Conservation (phyloP, 2,797 vertebrate genomes). For the Spea hammondii region DNA sequence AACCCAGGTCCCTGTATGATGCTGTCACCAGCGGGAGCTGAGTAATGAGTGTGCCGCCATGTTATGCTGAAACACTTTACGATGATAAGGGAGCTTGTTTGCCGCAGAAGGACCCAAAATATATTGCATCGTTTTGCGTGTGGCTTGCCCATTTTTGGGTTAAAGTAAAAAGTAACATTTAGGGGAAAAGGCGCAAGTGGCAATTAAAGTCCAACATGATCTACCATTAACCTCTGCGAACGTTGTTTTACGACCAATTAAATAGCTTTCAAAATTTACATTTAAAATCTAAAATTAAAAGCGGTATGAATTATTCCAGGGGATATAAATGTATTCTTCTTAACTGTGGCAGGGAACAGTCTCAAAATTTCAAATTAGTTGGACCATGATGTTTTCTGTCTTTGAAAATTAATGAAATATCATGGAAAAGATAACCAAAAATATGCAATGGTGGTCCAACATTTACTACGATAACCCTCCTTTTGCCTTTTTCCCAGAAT, state of each 20-base stretch:
- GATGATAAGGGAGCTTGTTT: conserved; percentile 20
- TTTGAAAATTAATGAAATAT: no score
- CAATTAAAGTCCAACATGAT: conserved; percentile 15
- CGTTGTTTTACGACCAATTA: conserved; percentile 28
- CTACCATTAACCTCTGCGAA: conserved; percentile 7
- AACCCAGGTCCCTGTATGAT: conserved; percentile 21
- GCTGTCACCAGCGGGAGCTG: conserved; percentile 41
- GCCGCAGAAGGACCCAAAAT: conserved; percentile 24
- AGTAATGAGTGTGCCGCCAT: conserved; percentile 30
- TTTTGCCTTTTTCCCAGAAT: no score
- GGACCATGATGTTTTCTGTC: no score
- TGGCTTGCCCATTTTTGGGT: neutral
- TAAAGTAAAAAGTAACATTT: neutral
- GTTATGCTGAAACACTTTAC: conserved; percentile 37
- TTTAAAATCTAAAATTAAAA: neutral
- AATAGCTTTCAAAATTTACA: conserved; percentile 15
- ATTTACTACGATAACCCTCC: no score
- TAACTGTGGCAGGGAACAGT: no score
- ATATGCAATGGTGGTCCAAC: no score
- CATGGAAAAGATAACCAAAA: no score
- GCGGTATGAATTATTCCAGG: no score
- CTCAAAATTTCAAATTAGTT: no score
- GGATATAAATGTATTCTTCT: no score
- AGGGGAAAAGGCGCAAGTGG: no score
- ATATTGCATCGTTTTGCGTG: neutral